phyloP scores from a whole-genome alignment of 2,113 vertebrate species.

The Lichenostomus cassidix region DNA sequence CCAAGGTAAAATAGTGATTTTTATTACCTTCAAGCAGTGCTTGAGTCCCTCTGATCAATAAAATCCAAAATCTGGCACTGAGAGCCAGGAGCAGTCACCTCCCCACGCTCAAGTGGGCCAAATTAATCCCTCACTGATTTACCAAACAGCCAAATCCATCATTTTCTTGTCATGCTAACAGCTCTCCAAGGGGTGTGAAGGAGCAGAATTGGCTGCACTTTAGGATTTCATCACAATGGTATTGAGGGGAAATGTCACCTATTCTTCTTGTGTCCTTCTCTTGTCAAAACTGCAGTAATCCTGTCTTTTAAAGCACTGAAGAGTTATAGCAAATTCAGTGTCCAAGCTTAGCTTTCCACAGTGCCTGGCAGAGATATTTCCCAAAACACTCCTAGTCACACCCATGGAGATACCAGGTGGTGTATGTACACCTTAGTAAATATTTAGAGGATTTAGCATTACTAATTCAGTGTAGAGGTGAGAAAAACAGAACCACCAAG shows the following conservation, averaged over 20 bases:
- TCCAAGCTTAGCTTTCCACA: neutral
- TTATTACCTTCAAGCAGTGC: neutral
- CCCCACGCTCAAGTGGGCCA: neutral
- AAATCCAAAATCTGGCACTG: neutral
- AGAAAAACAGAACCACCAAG: neutral
- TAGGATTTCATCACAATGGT: neutral
- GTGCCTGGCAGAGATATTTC: neutral
- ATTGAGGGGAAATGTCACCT: constrained; percentile 49
- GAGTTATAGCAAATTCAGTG: constrained; percentile 10
- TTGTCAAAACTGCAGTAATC: constrained; percentile 45
- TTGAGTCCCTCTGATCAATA: neutral
- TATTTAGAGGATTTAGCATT: neutral
- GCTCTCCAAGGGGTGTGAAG: neutral
- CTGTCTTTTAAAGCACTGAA: neutral
- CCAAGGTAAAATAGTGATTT: neutral
- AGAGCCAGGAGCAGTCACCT: neutral
- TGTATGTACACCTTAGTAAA: neutral
- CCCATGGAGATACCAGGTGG: neutral
- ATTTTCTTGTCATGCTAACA: constrained; percentile 3
- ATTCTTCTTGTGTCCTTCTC: constrained; percentile 55
- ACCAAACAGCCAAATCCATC: constrained; percentile 30
- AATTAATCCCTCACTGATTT: neutral
- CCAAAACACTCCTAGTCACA: neutral
- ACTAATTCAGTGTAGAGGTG: neutral
- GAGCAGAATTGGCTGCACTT: constrained; percentile 15